Base-by-base conservation (phyloP, 2,888 invertebrate species). In the Hedychridium roseum region DNA sequence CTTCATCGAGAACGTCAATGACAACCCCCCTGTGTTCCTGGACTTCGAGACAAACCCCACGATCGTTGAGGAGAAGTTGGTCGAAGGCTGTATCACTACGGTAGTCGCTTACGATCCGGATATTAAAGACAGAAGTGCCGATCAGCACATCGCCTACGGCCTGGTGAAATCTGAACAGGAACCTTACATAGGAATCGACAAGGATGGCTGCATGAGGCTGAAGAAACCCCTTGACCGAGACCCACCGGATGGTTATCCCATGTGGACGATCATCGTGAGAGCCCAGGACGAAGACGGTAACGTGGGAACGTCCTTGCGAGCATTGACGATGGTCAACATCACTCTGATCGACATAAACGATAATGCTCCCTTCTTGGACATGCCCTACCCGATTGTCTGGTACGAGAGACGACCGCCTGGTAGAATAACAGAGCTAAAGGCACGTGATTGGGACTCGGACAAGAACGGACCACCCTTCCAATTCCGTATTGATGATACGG, bases 1-100 rank as follows among this genome's bases (percentile, higher is more conserved):
- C 37, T 87, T 88, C 62, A 90, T 96, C 41, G 89, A 88, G 62
- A 92, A 97, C 76, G 89, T 95, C 34, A 97, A 97, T 73, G 97
- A 97, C 75, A 94, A 96, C 77, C 88, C 89, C 0, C 97, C 97
- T 0, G 85, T 88, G 1, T 97, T 97, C 71, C 78, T 82, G 17
- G 79, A 85, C 36, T 87, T 87, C 39, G 83, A 88, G 38, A 88
- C 88, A 66, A 87, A 87, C 41, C 88, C 88, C 38, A 88, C 86
- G 1, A 90, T 93, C 49, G 81, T 84, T 36, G 93, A 93, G 72
- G 93, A 94, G 72, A 83, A 82, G 39, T 70, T 88, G 6, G 84
- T 88, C 42, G 82, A 84, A 74, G 73, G 51, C 6, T 79, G 78
- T 31, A 67, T 78, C n/a, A 78, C 76, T 1, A 74, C 57, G 80